Base-by-base conservation (phyloP, 2,888 invertebrate species). In the Andrena fulva region DNA sequence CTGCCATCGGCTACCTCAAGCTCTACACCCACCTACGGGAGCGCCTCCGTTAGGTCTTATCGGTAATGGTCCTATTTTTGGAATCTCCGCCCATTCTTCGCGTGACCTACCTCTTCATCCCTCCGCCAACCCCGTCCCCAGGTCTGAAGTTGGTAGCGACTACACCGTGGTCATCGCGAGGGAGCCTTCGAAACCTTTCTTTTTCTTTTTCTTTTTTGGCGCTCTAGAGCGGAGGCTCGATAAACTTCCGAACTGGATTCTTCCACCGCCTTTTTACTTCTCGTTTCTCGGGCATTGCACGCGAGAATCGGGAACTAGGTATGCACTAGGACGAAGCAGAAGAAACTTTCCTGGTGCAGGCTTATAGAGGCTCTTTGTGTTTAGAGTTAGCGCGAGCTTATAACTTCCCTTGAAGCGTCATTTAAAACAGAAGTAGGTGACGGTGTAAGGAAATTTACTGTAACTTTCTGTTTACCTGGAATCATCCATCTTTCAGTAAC, bases 51-150 rank as follows among this genome's bases (percentile, higher is more conserved):
- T 86, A 89, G 90, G 91, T 87, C 93, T 93, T 93, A 93, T 93
- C 93, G 91, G 91, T 92, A 93, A 93, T 92, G 91, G 90, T 91
- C 92, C 93, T 93, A 93, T 93, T 93, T 93, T 93, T 92, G 93
- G 93, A 93, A 91, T 93, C 93, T 91, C 92, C 93, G 91, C 93
- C 93, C 92, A 93, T 92, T 92, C 91, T 92, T 93, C 91, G 93
- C 93, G 93, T 93, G 93, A 92, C 92, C 92, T 91, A 92, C 80
- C 89, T 82, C 76, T 64, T 77, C 85, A 71, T 59, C 79, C 76
- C 79, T 56, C 74, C 16, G 10, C 12, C 33, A n/a, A 10, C 69
- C 42, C 31, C 12, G 42, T 4, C 10, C 67, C 54, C 24, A 33
- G 33, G n/a, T 67, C 60, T 79, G 31, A 75, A 76, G 68, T 76